Evolutionary conservation across 2,797 vertebrate genomes (phyloP).

Genomic region (Sebastes nivosus): DNA sequence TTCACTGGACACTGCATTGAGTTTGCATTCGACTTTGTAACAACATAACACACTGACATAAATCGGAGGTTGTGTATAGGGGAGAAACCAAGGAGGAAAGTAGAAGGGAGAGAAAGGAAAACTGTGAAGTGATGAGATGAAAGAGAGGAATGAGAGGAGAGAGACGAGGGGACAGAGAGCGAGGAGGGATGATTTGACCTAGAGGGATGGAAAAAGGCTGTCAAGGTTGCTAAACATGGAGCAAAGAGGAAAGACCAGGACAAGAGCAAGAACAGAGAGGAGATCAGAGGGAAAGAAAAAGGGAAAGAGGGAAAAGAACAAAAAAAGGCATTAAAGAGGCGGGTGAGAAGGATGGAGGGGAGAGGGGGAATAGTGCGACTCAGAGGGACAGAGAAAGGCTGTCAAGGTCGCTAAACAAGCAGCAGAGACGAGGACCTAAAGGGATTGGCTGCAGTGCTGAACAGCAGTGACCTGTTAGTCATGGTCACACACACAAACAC

Average conservation of each 20-base stretch:
- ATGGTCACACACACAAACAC: slow-evolving; percentile 70
- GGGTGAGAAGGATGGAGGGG: slow-evolving; percentile 34
- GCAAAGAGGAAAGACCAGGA: slow-evolving; percentile 46
- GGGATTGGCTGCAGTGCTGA: slow-evolving; percentile 74
- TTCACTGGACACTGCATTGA: not conserved
- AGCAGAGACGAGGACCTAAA: slow-evolving; percentile 74
- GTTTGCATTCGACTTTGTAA: not conserved
- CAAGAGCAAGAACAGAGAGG: slow-evolving; percentile 36
- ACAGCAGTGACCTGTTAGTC: slow-evolving; percentile 79
- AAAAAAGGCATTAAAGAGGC: slow-evolving; percentile 43
- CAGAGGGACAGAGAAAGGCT: slow-evolving; percentile 69
- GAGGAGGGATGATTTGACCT: slow-evolving; percentile 50
- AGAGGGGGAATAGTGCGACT: slow-evolving; percentile 53
- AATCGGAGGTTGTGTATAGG: slow-evolving; percentile 4
- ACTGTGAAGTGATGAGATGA: slow-evolving; percentile 1
- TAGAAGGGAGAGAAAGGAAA: not conserved
- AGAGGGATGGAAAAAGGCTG: slow-evolving; percentile 53
- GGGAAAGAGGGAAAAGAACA: slow-evolving; percentile 11
- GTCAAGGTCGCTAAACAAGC: slow-evolving; percentile 80
- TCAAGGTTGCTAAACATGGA: slow-evolving; percentile 65
- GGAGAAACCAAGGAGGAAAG: not conserved
- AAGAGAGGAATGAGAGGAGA: not conserved
- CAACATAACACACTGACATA: slow-evolving; percentile 3
- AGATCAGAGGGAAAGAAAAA: slow-evolving; percentile 59
- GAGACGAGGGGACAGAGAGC: slow-evolving; percentile 26